Conservation (phyloP, 2,797 vertebrate species). For the Trachops cirrhosus region DNA sequence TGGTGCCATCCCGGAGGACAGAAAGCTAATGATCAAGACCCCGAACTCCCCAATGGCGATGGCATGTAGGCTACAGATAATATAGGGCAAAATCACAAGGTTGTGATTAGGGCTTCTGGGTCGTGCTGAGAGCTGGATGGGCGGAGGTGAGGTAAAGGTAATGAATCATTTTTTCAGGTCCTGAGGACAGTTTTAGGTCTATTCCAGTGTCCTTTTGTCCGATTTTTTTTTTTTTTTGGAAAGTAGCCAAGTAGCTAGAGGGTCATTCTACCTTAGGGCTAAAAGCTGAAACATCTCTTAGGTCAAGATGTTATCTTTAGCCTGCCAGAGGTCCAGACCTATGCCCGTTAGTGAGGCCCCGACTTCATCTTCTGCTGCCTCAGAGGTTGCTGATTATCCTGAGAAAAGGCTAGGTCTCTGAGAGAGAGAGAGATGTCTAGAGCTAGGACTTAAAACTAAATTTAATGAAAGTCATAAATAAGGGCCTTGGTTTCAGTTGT, state of each 20-base stretch:
- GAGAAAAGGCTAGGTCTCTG: background rate
- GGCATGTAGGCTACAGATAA: background rate
- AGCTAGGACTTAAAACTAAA: background rate
- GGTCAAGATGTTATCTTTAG: background rate
- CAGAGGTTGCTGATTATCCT: background rate
- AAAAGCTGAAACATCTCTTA: background rate
- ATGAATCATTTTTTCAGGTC: background rate
- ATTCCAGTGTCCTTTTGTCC: background rate
- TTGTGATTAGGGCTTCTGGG: background rate
- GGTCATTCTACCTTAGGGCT: background rate
- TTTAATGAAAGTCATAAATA: background rate
- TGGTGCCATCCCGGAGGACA: background rate
- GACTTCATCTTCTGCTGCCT: background rate
- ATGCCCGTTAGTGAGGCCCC: background rate
- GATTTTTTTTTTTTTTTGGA: background rate
- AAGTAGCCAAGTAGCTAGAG: background rate
- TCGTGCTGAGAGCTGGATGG: background rate
- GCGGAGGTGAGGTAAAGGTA: background rate
- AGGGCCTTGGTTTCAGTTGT: background rate
- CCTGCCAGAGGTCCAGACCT: background rate
- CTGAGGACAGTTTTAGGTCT: background rate
- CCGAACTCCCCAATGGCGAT: background rate
- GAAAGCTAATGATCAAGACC: background rate
- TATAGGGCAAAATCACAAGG: background rate
- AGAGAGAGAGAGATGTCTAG: background rate